Percentiles rank a stretch among this genome's conserved stretches.
These are phyloP conservation scores for Protodeltote pygarga DNA, from an alignment of 2,888 invertebrate genomes.

Conservation along the genomic window DNA sequence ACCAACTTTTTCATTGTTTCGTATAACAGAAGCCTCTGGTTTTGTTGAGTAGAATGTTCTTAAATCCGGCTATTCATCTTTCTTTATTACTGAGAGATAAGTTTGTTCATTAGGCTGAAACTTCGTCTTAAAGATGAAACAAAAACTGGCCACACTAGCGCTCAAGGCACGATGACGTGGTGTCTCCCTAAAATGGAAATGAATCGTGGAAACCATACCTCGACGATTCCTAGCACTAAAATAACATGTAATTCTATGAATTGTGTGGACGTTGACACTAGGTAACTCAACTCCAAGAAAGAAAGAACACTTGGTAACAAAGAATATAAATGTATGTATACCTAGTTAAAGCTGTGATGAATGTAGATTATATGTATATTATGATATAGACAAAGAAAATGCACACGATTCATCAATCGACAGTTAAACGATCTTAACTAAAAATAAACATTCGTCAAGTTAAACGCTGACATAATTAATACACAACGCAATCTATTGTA, in stretches of 20 bases:
- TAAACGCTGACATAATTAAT: constrained; percentile 33
- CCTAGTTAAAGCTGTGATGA: background rate
- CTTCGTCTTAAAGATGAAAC: constrained; percentile 52
- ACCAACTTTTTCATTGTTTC: constrained; percentile 24
- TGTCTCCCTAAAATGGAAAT: constrained; percentile 57
- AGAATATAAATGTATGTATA: constrained; percentile 9
- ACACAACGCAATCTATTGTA: constrained; percentile 42
- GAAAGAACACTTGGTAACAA: constrained; percentile 23
- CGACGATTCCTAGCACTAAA: constrained; percentile 45
- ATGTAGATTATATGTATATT: no score
- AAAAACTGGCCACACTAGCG: constrained; percentile 49
- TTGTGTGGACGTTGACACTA: constrained; percentile 31
- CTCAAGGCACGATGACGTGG: constrained; percentile 52
- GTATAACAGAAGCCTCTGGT: constrained; percentile 10
- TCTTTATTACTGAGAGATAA: constrained; percentile 29
- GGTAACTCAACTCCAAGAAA: no score
- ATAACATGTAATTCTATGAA: constrained; percentile 44
- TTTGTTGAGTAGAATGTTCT: constrained; percentile 13
- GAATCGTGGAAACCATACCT: constrained; percentile 48
- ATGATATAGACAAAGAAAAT: no score
- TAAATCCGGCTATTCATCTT: constrained; percentile 23
- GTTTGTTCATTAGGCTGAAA: constrained; percentile 37
- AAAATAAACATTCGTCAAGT: constrained; percentile 22
- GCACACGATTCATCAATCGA: no score
- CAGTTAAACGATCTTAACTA: background rate